Percentiles rank a stretch among this genome's conserved stretches.
phyloP scores from a whole-genome alignment of 2,888 invertebrate species.

The Eilema depressum region DNA sequence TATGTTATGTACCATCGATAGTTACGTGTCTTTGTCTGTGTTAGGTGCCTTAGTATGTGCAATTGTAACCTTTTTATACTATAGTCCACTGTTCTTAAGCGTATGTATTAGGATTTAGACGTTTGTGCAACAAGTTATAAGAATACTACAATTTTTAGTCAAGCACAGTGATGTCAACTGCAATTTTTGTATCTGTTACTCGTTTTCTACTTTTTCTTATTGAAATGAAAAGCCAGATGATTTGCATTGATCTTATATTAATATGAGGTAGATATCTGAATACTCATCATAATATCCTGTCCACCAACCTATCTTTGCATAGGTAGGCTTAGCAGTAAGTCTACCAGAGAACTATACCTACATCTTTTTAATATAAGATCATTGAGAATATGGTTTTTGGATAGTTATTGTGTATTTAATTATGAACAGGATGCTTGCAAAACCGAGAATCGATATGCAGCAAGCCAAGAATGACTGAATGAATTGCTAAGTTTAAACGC shows the following conservation, averaged over 20 bases:
- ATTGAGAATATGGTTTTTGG: background rate
- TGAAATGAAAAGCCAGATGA: background rate
- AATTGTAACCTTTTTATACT: constrained; percentile 42
- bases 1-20: constrained; percentile 12
- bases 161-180: background rate
- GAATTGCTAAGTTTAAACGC: background rate
- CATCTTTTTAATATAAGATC: background rate
- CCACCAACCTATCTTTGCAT: too few relatives aligned
- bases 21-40: constrained; percentile 40
- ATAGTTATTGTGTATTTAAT: background rate
- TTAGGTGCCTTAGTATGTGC: constrained; percentile 54
- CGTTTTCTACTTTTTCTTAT: background rate
- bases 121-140: background rate
- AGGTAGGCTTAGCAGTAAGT: background rate
- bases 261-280: background rate
- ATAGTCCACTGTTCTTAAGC: constrained; percentile 24
- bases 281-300: too few relatives aligned
- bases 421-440: background rate
- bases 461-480: background rate
- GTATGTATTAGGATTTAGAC: background rate
- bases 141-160: background rate
- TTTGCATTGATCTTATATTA: background rate
- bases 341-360: background rate
- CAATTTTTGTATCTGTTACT: background rate
- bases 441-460: background rate